Evolutionary conservation across 2,113 vertebrate genomes (phyloP), one percentile per base, ranked within the genome.

Genomic region (Haplochromis vanheusdeni): DNA sequence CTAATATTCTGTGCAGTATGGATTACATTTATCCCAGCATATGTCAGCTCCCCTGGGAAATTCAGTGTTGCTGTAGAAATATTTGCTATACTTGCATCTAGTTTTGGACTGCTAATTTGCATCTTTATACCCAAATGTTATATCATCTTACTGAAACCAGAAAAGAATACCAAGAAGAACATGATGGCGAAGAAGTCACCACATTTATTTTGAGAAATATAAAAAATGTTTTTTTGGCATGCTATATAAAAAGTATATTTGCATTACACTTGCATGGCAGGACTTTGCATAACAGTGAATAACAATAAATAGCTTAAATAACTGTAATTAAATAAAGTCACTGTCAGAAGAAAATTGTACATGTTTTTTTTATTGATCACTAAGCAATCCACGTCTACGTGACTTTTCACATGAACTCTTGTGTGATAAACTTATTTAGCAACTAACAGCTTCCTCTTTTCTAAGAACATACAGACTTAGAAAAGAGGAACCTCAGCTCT

Each of bases 1-100:
- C 31, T 96, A 49, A 96, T 96, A 92, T 96, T 96, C 89, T 96
- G 95, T 86, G 93, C 95, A 6, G 96, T 96, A 1, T 97, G 96
- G 96, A 88, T 95, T 60, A 93, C 95, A 13, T 97, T 97, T 19
- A 96, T 96, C 19, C 96, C 96, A 52, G 95, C 95, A 1, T 96
- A 96, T 91, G 91, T 96, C 82, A 97, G 96, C 83, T 96, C 96
- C 47, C 96, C 96, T 28, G 95, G 96, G 7, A 97, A 96, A 80
- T 95, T 96, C 12, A 96, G 95, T 45, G 96, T 96, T 8, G 96
- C 96, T 45, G 95, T 96, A 4, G 96, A 97, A 28, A 96, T 97
- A 31, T 97, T 97, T 96, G 96, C 96, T 1, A 97, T 97, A 81
- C 86, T 96, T 56, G 93, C 96, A 1, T 97, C 96, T 1, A 96